Percentiles rank a stretch among this genome's conserved stretches.
These are phyloP conservation scores for Hirundichthys speculiger DNA, from an alignment of 2,113 vertebrate genomes.

Conservation along the genomic window DNA sequence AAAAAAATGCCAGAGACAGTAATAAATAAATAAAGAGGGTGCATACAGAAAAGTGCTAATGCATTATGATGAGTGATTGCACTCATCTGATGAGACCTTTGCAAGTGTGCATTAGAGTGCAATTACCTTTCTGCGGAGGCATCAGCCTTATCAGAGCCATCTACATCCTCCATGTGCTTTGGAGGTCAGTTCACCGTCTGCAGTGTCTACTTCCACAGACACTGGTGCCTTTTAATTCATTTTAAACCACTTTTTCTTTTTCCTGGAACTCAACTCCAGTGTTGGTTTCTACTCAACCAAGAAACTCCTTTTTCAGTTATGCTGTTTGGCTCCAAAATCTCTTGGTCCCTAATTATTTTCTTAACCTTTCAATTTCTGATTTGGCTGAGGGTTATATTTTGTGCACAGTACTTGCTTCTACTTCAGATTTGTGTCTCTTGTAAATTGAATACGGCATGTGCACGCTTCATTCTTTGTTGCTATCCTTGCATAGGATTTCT, in stretches of 20 bases:
- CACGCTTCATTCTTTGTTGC: constrained; percentile 14
- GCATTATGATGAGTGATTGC: constrained; percentile 1
- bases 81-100: constrained; percentile 45
- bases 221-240: constrained; percentile 13
- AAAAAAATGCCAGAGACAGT: constrained; percentile 11
- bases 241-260: constrained; percentile 9
- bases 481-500: constrained; percentile 21
- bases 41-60: constrained; percentile 34
- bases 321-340: too few species aligned
- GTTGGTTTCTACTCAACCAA: too few species aligned
- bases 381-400: too few species aligned
- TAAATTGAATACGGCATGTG: too few species aligned
- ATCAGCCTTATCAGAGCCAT: constrained; percentile 38
- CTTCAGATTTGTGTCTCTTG: too few species aligned
- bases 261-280: background rate
- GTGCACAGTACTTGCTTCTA: too few species aligned
- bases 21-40: constrained; percentile 4
- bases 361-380: too few species aligned
- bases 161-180: constrained; percentile 26
- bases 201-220: background rate
- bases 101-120: constrained; percentile 38
- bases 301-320: too few species aligned
- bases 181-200: constrained; percentile 20
- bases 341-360: too few species aligned
- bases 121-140: constrained; percentile 45